Percentiles rank a stretch among this genome's conserved stretches.
Conservation (phyloP, 2,888 invertebrate species). For the Diarsia rubi region DNA sequence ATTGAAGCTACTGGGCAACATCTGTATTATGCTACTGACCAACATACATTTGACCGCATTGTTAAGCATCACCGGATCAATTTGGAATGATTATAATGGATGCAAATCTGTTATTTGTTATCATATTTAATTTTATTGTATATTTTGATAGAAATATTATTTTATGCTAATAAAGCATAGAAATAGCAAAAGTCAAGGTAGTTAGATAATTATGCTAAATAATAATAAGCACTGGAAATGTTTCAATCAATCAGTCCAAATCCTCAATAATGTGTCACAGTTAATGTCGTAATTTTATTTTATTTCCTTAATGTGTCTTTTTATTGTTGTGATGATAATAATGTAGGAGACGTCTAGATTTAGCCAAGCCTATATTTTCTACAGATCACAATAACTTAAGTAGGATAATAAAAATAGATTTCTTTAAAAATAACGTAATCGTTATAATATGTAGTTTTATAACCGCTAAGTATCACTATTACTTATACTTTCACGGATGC, state of each 20-base stretch:
- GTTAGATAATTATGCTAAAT: conserved; percentile 6
- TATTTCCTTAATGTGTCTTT: conserved; percentile 31
- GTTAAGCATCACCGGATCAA: background rate
- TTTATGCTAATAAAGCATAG: conserved; percentile 44
- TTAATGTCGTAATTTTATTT: conserved; percentile 50
- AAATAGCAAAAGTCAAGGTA: conserved; percentile 38
- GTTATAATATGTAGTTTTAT: too few species aligned
- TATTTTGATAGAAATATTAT: conserved; percentile 50
- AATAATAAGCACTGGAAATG: conserved; percentile 30
- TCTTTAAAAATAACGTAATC: conserved; percentile 11
- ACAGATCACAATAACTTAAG: background rate
- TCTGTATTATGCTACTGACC: conserved; percentile 25
- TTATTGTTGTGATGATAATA: conserved; percentile 28
- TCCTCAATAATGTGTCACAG: conserved; percentile 36
- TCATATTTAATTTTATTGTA: conserved; percentile 44
- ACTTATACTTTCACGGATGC: conserved; percentile 44
- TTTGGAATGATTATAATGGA: conserved; percentile 43
- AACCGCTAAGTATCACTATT: too few species aligned
- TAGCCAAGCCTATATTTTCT: conserved; percentile 25
- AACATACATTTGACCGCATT: conserved; percentile 9
- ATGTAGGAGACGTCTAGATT: conserved; percentile 23
- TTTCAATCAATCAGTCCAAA: conserved; percentile 41
- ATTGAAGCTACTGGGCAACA: conserved; percentile 59
- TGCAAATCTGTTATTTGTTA: conserved; percentile 57
- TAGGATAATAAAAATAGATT: background rate